These are phyloP conservation scores for Onthophagus sagittarius DNA, from an alignment of 2,888 invertebrate genomes.

Conservation along the genomic window DNA sequence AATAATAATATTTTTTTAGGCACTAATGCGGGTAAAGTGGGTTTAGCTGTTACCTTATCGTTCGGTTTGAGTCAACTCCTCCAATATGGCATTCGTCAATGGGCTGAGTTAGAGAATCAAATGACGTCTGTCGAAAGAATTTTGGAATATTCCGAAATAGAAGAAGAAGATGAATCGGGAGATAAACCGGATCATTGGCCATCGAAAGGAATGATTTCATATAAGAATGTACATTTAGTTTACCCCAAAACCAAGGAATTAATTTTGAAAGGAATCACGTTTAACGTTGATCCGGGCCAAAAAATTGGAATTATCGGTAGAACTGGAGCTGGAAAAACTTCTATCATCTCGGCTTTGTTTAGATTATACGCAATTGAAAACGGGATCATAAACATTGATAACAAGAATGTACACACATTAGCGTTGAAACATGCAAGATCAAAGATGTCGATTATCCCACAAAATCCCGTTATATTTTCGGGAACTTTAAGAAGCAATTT, in stretches of 20 bases:
- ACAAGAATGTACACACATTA: slow-evolving; percentile 62
- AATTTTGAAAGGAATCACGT: slow-evolving; percentile 67
- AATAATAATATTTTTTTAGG: not conserved
- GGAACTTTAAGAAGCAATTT: slow-evolving; percentile 83
- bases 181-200: slow-evolving; percentile 64
- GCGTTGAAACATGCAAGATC: slow-evolving; percentile 72
- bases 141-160: slow-evolving; percentile 41
- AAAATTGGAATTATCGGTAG: slow-evolving; percentile 76
- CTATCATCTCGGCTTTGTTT: slow-evolving; percentile 71
- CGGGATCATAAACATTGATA: slow-evolving; percentile 78
- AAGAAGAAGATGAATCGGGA: slow-evolving; percentile 46
- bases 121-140: slow-evolving; percentile 89
- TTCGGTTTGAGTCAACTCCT: slow-evolving; percentile 65
- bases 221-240: slow-evolving; percentile 63
- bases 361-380: slow-evolving; percentile 67
- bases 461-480: slow-evolving; percentile 80
- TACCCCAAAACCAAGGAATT: slow-evolving; percentile 67
- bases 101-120: slow-evolving; percentile 77
- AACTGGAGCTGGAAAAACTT: slow-evolving; percentile 80
- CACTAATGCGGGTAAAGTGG: slow-evolving; percentile 64
- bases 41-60: slow-evolving; percentile 76
- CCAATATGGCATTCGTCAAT: slow-evolving; percentile 71
- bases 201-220: slow-evolving; percentile 61
- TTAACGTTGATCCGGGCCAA: slow-evolving; percentile 62
- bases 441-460: slow-evolving; percentile 78